Evolutionary conservation across 1,140 invertebrate species (phyloP), one percentile per base, ranked within the genome.

Genomic region (Homarus americanus): DNA sequence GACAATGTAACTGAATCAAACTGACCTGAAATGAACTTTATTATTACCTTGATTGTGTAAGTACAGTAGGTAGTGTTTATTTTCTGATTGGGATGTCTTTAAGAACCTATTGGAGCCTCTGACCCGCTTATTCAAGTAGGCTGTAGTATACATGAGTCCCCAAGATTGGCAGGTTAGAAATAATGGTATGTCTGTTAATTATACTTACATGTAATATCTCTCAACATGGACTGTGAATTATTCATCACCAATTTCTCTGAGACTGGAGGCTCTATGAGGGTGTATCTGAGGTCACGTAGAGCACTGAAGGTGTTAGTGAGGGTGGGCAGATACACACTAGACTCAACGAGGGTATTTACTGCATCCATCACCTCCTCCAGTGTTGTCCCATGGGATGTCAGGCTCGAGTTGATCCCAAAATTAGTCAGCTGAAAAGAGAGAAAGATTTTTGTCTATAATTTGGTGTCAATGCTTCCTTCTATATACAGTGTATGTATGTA

Each of bases 321-420:
- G 28, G 40, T 41, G 3, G 88, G 88, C 28, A 90, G 24, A 0
- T 28, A 1, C 9, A n/a, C 10, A 9, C 80, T 40, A 2, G 72
- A 20, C 69, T 83, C 36, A 28, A 32, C 49, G 20, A 90, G 32
- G 36, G 10, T 63, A 28, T 28, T 53, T 12, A 90, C 49, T 36
- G 79, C 80, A 1, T 75, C 9, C 1, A 58, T 24, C 5, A 90
- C 80, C 53, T 90, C 41, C n/a, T 78, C 73, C 9, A 90, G 36
- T 34, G 44, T 90, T 69, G 69, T 49, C 1, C 80, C 80, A 3
- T 78, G 69, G 32, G 79, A 90, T 15, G 66, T 58, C 0, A 90
- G 80, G 73, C 40, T 90, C 3, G 88, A 38, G 58, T 90, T 90
- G 5, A 90, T 32, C 9, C 88, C 80, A 41, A 58, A 84, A 36